Evolutionary conservation across 2,113 vertebrate species (phyloP).

Genomic region (Zapus hudsonius): DNA sequence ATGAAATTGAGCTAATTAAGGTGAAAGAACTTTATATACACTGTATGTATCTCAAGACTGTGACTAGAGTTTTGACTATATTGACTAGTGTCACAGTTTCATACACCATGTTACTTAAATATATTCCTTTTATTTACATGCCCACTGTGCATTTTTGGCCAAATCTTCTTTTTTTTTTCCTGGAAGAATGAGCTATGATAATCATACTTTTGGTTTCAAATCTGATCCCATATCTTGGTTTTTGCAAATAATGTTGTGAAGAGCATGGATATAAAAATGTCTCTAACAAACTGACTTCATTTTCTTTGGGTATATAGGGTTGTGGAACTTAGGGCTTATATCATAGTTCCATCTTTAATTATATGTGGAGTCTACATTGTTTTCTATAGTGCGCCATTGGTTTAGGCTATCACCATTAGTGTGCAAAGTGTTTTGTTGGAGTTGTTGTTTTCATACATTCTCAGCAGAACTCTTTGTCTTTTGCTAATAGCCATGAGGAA

Average conservation of each 20-base stretch:
- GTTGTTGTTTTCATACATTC: fast-evolving
- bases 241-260: background rate
- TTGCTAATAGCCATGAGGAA: no score
- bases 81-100: background rate
- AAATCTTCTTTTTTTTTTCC: no score
- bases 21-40: background rate
- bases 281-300: no score
- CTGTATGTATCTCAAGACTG: background rate
- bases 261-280: background rate
- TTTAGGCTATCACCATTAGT: background rate
- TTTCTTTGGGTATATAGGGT: background rate
- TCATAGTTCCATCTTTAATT: no score
- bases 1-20: background rate
- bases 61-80: background rate
- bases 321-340: no score
- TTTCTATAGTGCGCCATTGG: background rate
- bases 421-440: no score
- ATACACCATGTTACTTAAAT: background rate
- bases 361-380: background rate
- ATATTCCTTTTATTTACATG: background rate
- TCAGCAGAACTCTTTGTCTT: background rate
- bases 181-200: no score
- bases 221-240: background rate
- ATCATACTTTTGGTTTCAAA: no score
- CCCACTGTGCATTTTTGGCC: no score